phyloP scores from a whole-genome alignment of 2,113 vertebrate species.

The Rhynchomys soricoides region DNA sequence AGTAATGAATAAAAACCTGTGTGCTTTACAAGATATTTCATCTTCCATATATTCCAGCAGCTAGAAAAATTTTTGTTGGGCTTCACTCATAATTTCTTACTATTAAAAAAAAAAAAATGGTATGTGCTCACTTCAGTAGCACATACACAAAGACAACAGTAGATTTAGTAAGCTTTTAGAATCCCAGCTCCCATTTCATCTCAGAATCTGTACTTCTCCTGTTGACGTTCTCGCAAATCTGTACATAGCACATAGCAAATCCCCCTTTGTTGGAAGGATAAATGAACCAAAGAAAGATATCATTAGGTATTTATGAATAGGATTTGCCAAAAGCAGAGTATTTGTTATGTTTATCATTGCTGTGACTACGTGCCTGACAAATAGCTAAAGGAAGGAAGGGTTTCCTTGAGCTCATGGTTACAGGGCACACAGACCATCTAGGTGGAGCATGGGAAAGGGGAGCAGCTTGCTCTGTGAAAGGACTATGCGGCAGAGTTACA shows the following conservation, averaged over 20 bases:
- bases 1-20: not conserved
- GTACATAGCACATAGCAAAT: not conserved
- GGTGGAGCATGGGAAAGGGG: not conserved
- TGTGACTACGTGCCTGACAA: not conserved
- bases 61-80: not conserved
- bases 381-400: not conserved
- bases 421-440: not conserved
- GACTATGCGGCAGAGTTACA: not conserved
- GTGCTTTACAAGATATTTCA: not conserved
- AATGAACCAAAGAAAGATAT: slow-evolving; percentile 10
- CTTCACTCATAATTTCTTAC: not conserved
- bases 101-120: not conserved
- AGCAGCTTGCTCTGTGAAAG: not conserved
- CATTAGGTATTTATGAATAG: slow-evolving; percentile 1
- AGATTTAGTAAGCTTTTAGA: not conserved
- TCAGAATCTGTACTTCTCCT: not conserved
- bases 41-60: not conserved
- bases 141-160: not conserved
- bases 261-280: not conserved
- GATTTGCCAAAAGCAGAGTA: slow-evolving; percentile 25
- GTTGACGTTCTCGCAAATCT: not conserved
- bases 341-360: not conserved
- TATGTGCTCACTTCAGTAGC: not conserved
- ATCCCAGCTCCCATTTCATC: not conserved
- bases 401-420: not conserved